Conservation (phyloP, 2,888 invertebrate species). For the Phaonia tiefii region DNA sequence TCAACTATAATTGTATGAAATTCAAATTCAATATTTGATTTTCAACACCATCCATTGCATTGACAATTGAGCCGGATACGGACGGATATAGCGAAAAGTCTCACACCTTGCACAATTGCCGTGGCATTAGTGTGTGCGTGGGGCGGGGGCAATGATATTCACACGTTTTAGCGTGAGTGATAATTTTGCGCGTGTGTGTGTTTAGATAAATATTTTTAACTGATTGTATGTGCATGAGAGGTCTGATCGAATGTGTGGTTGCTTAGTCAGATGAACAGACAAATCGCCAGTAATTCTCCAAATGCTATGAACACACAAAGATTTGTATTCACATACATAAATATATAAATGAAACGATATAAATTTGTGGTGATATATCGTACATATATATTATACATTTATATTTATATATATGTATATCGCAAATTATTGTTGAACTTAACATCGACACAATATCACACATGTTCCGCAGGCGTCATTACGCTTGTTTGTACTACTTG, state of each 20-base stretch:
- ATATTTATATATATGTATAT: not conserved
- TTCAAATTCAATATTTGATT: conserved; percentile 55
- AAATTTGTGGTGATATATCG: too few relatives aligned
- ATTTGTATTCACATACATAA: not conserved
- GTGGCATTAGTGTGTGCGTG: too few relatives aligned
- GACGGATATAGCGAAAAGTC: not conserved
- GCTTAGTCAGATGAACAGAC: not conserved
- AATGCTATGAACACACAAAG: conserved; percentile 5
- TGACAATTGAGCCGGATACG: conserved; percentile 54
- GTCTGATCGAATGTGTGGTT: not conserved
- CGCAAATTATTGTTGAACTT: not conserved
- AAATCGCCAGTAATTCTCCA: conserved; percentile 28
- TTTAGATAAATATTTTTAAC: conserved; percentile 40
- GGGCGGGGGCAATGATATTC: not conserved
- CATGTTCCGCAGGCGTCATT: conserved; percentile 50
- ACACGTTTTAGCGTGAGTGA: not conserved
- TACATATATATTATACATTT: not conserved
- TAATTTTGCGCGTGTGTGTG: conserved; percentile 32
- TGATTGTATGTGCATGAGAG: not conserved
- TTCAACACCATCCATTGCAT: conserved; percentile 39
- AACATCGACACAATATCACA: conserved; percentile 4
- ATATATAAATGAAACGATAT: not conserved
- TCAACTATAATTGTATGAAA: conserved; percentile 25
- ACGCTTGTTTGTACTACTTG: not conserved
- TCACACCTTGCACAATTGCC: too few relatives aligned